Percentiles rank a stretch among this genome's conserved stretches.
These are phyloP conservation scores for Chrysopilus asiliformis DNA, from an alignment of 2,888 invertebrate genomes.

Conservation along the genomic window DNA sequence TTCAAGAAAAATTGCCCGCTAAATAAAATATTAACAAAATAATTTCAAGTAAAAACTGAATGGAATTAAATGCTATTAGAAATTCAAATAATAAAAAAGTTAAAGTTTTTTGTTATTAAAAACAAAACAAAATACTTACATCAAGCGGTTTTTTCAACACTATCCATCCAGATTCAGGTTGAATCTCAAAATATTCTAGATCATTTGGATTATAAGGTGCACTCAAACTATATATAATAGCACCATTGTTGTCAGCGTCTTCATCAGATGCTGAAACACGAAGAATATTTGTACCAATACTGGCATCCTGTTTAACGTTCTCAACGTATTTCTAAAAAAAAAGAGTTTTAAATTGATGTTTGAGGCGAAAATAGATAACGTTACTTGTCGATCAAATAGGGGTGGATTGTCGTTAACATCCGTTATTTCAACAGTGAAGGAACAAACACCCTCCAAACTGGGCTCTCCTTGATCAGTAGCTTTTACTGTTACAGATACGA, in stretches of 20 bases:
- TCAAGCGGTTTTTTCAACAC: slow-evolving; percentile 87
- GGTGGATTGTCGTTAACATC: slow-evolving; percentile 97
- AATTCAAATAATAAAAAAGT: slow-evolving; percentile 3
- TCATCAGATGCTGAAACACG: slow-evolving; percentile 93
- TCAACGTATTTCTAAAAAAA: slow-evolving; percentile 80
- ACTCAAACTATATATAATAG: slow-evolving; percentile 81
- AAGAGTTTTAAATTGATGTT: neutral
- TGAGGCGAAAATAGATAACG: too few relatives aligned
- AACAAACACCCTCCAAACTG: slow-evolving; percentile 93
- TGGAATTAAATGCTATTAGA: too few relatives aligned
- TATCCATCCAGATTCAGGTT: slow-evolving; percentile 95
- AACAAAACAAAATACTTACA: slow-evolving; percentile 58
- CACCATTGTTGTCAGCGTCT: slow-evolving; percentile 94
- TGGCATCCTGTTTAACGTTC: slow-evolving; percentile 93
- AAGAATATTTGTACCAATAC: slow-evolving; percentile 86
- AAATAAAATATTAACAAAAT: slow-evolving; percentile 10
- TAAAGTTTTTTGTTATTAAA: slow-evolving; percentile 5
- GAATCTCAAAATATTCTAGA: slow-evolving; percentile 91
- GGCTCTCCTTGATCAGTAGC: slow-evolving; percentile 99
- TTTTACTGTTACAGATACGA: slow-evolving; percentile 92
- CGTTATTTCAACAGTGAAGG: slow-evolving; percentile 94
- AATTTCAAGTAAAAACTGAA: slow-evolving; percentile 14
- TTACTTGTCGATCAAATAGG: slow-evolving; percentile 85
- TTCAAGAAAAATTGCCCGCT: neutral
- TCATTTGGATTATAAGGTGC: slow-evolving; percentile 80